These are phyloP conservation scores for Temnothorax rugatulus DNA, from an alignment of 2,888 invertebrate genomes.

Conservation along the genomic window DNA sequence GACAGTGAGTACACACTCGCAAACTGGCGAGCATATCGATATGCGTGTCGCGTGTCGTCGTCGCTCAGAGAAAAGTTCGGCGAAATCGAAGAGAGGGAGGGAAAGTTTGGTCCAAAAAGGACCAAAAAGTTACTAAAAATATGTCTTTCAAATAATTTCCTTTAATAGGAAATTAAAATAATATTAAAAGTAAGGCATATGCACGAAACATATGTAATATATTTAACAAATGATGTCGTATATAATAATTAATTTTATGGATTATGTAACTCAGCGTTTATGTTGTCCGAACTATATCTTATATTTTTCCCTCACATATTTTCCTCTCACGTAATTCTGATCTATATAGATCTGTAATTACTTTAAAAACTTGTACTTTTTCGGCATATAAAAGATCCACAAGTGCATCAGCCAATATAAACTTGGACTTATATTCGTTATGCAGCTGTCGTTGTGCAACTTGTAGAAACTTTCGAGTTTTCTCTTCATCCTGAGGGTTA, in stretches of 20 bases:
- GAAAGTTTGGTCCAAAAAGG: not conserved
- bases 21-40: not conserved
- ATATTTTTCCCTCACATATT: not conserved
- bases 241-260: not conserved
- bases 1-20: constrained; percentile 78
- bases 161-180: not conserved
- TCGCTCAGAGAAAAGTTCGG: constrained; percentile 55
- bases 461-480: constrained; percentile 7
- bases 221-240: not conserved
- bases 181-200: not conserved
- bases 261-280: not conserved
- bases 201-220: not conserved
- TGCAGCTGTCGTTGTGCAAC: constrained; percentile 1
- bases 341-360: not conserved
- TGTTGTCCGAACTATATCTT: not conserved
- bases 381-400: not conserved
- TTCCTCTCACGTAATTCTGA: not conserved
- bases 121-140: not conserved
- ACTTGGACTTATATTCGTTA: constrained; percentile 10
- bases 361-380: not conserved
- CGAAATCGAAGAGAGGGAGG: not conserved
- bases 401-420: not conserved
- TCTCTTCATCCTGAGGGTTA: constrained; percentile 18
- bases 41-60: constrained; percentile 21
- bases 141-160: not conserved